Evolutionary conservation across 2,797 vertebrate species (phyloP).

Genomic region (Takifugu ocellatus): DNA sequence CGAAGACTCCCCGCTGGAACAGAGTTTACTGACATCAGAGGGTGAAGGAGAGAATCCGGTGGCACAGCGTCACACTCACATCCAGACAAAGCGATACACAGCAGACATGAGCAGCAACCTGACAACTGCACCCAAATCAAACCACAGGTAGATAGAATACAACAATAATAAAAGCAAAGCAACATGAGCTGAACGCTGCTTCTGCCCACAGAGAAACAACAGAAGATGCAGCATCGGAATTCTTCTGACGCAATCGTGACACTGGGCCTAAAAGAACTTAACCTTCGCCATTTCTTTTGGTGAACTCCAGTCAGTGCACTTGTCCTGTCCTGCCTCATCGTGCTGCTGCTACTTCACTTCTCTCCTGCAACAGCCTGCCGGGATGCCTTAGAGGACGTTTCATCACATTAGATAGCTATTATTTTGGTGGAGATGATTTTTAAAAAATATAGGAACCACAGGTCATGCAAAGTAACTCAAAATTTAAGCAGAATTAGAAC

Average conservation of each 20-base stretch:
- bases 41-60: conserved; percentile 57
- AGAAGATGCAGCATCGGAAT: conserved; percentile 46
- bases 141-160: conserved; percentile 56
- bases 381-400: no score
- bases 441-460: no score
- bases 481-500: no score
- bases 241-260: conserved; percentile 57
- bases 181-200: conserved; percentile 15
- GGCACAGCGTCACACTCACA: conserved; percentile 29
- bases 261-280: conserved; percentile 28
- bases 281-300: conserved; percentile 8
- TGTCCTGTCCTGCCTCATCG: not conserved
- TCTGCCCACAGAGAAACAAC: conserved; percentile 54
- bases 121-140: conserved; percentile 57
- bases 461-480: no score
- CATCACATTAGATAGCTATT: no score
- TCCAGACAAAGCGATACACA: conserved; percentile 82
- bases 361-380: conserved; percentile 11
- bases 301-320: no score
- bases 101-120: conserved; percentile 77
- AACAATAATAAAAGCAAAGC: not conserved
- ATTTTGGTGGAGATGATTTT: no score
- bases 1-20: conserved; percentile 85
- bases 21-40: conserved; percentile 80
- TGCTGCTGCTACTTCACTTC: conserved; percentile 14